phyloP scores from a whole-genome alignment of 1,140 invertebrate genomes.

The Drosophila kohkoa region DNA sequence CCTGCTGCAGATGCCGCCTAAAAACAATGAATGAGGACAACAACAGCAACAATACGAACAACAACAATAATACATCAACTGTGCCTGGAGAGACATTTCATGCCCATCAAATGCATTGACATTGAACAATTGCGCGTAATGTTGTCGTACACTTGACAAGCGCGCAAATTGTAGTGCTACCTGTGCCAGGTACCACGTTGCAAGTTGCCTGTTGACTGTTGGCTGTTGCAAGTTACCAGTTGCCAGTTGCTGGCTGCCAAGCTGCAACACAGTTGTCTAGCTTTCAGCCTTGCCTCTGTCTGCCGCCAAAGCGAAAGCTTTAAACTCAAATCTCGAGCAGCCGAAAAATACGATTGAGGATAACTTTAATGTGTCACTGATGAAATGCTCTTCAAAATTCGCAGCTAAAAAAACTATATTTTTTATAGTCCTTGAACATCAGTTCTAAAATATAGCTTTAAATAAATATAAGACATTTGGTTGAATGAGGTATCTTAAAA shows the following conservation, averaged over 20 bases:
- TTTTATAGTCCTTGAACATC: too few relatives aligned
- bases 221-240: constrained; percentile 5
- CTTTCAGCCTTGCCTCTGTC: constrained; percentile 16
- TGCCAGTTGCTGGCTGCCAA: background rate
- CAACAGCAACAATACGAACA: constrained; percentile 17
- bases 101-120: constrained; percentile 83
- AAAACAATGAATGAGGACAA: constrained; percentile 74
- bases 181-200: constrained; percentile 50
- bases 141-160: constrained; percentile 83
- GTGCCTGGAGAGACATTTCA: constrained; percentile 69
- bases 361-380: background rate
- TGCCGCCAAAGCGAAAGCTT: constrained; percentile 66
- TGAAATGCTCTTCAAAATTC: constrained; percentile 14
- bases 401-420: too few relatives aligned
- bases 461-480: too few relatives aligned
- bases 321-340: constrained; percentile 56
- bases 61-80: constrained; percentile 61
- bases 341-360: constrained; percentile 44
- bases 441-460: too few relatives aligned
- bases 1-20: constrained; percentile 45
- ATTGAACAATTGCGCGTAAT: constrained; percentile 84
- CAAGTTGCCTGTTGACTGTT: background rate
- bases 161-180: constrained; percentile 83
- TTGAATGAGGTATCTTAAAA: too few relatives aligned
- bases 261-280: constrained; percentile 1